Evolutionary conservation across 2,888 invertebrate species (phyloP), one percentile per base, ranked within the genome.

Genomic region (Apotomis capreana): DNA sequence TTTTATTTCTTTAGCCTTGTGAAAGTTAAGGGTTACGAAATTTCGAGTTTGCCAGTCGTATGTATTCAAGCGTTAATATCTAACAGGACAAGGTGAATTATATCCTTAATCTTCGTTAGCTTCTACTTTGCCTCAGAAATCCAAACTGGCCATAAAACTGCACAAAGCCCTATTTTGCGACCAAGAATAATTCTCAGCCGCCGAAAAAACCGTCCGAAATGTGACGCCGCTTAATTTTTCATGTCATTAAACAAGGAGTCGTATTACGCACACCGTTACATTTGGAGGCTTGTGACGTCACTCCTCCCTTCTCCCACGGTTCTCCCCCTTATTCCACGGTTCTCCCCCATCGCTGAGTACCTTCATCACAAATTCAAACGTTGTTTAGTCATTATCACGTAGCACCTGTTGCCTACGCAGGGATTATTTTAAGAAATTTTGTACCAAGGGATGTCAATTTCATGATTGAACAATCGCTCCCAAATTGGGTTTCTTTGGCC

Each of bases 331-430:
- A 76, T 63, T 74, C 71, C 76, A 67, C 76, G 77, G 65, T 72
- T 74, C 74, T 76, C 77, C 73, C 78, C 78, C 77, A 73, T 83
- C 83, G 85, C 85, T 87, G 84, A 87, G 83, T 80, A 80, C 84
- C 83, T 84, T 89, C 87, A 89, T 91, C 89, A 90, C 83, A 86
- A 88, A 91, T 91, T 89, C 90, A 90, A 85, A 89, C 84, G 88
- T 86, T 90, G 89, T 90, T 89, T 89, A 90, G 89, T 89, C 90
- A 90, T 91, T 91, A 91, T 86, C 89, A 85, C 85, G 84, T 84
- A 84, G 84, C 91, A 92, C 92, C 91, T 92, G 92, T 89, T 90
- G 89, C 89, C 88, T 15, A 37, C 54, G 78, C 73, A 79, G 40
- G 82, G 79, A 77, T 84, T 81, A 81, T 81, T 74, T 74, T 73